Evolutionary conservation across 2,113 vertebrate genomes (phyloP), one percentile per base, ranked within the genome.

Genomic region (Embiotoca jacksoni): DNA sequence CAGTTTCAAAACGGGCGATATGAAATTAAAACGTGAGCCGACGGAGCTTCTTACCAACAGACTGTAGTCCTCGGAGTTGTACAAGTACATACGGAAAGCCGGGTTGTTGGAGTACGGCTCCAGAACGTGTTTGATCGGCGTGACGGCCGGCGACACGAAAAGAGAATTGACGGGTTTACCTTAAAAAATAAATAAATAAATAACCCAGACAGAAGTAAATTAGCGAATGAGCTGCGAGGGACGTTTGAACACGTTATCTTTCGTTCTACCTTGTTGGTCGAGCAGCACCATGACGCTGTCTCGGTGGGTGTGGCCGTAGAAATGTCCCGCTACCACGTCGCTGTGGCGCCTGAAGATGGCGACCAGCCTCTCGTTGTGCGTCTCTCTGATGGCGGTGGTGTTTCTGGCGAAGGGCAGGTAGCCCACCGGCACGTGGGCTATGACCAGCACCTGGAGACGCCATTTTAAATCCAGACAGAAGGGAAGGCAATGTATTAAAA

Each of bases 241-340:
- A 44, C 41, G 6, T 44, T 44, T 44, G 4, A 13, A 44, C 49
- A 50, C 6, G 5, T 14, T 5, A 7, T 32, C 14, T 16, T 13
- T 92, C 90, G 10, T 13, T 44, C 13, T 44, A 98, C 97, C 97
- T 88, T 93, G 86, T 62, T 89, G 73, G 92, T 98, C 95, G 63
- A 96, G 81, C 79, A 99, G 95, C 67, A 99, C 92, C 97, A 99
- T 98, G 76, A 99, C 65, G 85, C 96, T 98, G 82, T 99, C 98
- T 76, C 95, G 93, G 83, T 99, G 98, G 15, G 96, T 98, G 89
- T 99, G 98, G 63, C 98, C 98, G 35, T 96, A 99, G 93, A 99
- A 99, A 5, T 99, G 97, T 10, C 96, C 97, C 0, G 67, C 91
- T 56, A 99, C 96, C 61, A 99, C 76, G 4, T 85, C 81, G 16